Percentiles rank a stretch among this genome's conserved stretches.
These are phyloP conservation scores for Forbesichthys agassizii DNA, from an alignment of 2,113 vertebrate species.

Conservation along the genomic window DNA sequence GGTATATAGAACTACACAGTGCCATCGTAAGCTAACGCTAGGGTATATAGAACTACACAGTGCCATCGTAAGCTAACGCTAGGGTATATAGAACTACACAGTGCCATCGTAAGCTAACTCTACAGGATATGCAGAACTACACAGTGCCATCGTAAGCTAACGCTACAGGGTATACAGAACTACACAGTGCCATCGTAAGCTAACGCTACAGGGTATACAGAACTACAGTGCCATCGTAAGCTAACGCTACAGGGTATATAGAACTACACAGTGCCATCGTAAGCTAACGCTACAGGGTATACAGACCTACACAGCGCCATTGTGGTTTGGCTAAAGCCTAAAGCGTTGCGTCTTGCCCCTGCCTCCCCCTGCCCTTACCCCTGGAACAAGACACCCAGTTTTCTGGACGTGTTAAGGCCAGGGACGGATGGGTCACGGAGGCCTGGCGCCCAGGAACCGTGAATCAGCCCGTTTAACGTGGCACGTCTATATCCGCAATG, in stretches of 20 bases:
- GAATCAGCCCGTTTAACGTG: conserved; percentile 38
- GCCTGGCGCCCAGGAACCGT: conserved; percentile 42
- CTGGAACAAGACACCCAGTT: conserved; percentile 39
- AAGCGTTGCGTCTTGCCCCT: conserved; percentile 25
- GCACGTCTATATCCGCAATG: conserved; percentile 32
- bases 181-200: not conserved
- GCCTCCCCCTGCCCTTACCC: conserved; percentile 35
- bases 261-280: conserved; percentile 52
- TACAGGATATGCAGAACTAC: too few relatives aligned
- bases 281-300: conserved; percentile 38
- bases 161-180: too few relatives aligned
- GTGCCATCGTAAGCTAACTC: too few relatives aligned
- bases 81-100: too few relatives aligned
- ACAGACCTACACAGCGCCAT: conserved; percentile 54
- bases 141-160: too few relatives aligned
- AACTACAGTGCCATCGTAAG: conserved; percentile 46
- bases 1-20: too few relatives aligned
- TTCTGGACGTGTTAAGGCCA: conserved; percentile 59
- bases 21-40: too few relatives aligned
- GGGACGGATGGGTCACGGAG: conserved; percentile 60
- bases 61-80: too few relatives aligned
- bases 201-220: conserved; percentile 52
- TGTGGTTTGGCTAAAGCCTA: conserved; percentile 52
- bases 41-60: too few relatives aligned
- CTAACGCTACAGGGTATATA: conserved; percentile 49